Percentiles rank a stretch among this genome's conserved stretches.
phyloP scores from a whole-genome alignment of 2,797 vertebrate genomes.

The Lepidocolaptes lacrymiger region DNA sequence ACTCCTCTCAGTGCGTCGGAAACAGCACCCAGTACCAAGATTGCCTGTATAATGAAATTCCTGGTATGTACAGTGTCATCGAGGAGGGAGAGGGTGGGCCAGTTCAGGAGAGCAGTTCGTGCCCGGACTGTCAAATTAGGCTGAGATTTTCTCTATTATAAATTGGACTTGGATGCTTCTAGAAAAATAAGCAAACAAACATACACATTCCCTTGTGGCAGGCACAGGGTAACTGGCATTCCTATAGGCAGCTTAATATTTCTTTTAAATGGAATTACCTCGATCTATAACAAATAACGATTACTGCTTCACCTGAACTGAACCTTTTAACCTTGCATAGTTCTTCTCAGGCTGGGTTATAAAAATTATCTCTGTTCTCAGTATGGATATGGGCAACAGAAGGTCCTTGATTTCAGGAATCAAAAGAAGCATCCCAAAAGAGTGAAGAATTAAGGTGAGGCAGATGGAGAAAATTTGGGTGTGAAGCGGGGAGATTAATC shows the following conservation, averaged over 20 bases:
- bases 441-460: background rate
- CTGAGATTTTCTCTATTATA: background rate
- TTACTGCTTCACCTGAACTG: background rate
- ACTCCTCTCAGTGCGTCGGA: constrained; percentile 81
- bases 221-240: background rate
- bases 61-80: constrained; percentile 77
- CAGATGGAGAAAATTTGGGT: background rate
- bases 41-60: constrained; percentile 91
- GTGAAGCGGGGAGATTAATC: background rate
- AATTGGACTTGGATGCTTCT: background rate
- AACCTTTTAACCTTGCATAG: background rate
- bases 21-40: constrained; percentile 91
- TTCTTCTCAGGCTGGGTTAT: background rate
- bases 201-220: background rate
- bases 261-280: background rate
- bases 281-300: background rate
- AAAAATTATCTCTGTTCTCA: background rate
- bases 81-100: background rate
- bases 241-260: background rate
- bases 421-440: background rate
- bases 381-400: background rate
- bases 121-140: background rate
- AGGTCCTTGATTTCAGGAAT: background rate
- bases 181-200: background rate
- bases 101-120: background rate